Conservation (phyloP, 2,797 vertebrate species). For the Amniataba percoides region DNA sequence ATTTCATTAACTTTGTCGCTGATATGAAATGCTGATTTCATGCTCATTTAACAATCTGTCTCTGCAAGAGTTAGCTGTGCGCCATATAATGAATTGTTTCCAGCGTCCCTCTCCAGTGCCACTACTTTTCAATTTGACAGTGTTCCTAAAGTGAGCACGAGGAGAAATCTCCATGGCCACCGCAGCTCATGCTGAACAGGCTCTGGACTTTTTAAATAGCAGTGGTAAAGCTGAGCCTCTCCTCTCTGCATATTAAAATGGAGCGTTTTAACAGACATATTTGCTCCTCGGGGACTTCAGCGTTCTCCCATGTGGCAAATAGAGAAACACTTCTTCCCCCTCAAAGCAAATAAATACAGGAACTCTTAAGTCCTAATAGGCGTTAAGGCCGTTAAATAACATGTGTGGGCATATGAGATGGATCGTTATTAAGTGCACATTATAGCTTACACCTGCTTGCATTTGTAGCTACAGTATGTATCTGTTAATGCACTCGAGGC, state of each 20-base stretch:
- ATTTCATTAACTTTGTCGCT: constrained; percentile 1
- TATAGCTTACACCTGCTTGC: constrained; percentile 63
- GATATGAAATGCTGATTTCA: not conserved
- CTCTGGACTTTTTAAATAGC: constrained; percentile 51
- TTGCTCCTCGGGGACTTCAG: constrained; percentile 28
- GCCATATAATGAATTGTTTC: constrained; percentile 19
- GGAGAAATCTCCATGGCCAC: constrained; percentile 30
- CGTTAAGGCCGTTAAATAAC: constrained; percentile 47
- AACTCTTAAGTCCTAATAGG: constrained; percentile 43
- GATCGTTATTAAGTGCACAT: constrained; percentile 59
- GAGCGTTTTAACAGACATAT: constrained; percentile 51
- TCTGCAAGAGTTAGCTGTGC: not conserved
- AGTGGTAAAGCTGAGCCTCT: constrained; percentile 26
- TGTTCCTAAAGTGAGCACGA: constrained; percentile 13
- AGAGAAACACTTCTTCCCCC: constrained; percentile 1
- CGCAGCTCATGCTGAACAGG: constrained; percentile 32
- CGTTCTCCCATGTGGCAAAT: constrained; percentile 28
- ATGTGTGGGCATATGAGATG: constrained; percentile 51
- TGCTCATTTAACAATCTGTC: constrained; percentile 18
- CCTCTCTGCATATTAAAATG: constrained; percentile 45
- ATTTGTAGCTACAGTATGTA: constrained; percentile 65
- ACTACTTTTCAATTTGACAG: constrained; percentile 27
- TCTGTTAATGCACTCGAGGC: constrained; percentile 64
- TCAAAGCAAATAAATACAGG: constrained; percentile 42
- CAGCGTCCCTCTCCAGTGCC: constrained; percentile 7